These are phyloP conservation scores for Deilephila elpenor DNA, from an alignment of 2,888 invertebrate species.

Conservation along the genomic window DNA sequence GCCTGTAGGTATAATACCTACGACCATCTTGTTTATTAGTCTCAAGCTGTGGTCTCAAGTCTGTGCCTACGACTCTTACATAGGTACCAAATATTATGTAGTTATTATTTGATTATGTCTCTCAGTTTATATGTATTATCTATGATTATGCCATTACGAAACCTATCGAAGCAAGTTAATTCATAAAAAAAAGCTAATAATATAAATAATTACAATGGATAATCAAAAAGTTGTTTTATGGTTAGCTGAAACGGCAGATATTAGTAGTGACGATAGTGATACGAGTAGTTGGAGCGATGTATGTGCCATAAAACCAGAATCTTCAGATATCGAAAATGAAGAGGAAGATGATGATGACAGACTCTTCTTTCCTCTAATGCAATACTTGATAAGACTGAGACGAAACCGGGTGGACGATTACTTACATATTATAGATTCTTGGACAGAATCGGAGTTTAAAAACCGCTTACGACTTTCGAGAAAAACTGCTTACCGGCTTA, in stretches of 20 bases:
- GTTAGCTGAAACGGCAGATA: conserved; percentile 48
- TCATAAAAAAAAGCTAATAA: not conserved
- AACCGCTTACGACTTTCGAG: conserved; percentile 62
- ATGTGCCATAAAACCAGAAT: conserved; percentile 46
- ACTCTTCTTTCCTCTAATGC: conserved; percentile 67
- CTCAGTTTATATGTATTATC: too few relatives aligned
- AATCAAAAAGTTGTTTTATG: conserved; percentile 51
- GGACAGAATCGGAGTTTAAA: conserved; percentile 67
- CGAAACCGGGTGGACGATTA: conserved; percentile 66
- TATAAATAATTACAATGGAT: conserved; percentile 10
- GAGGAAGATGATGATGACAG: conserved; percentile 54
- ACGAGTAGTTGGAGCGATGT: conserved; percentile 63
- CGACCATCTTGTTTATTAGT: too few relatives aligned
- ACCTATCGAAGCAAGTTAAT: too few relatives aligned
- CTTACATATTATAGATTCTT: conserved; percentile 66
- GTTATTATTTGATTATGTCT: too few relatives aligned
- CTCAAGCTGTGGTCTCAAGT: too few relatives aligned
- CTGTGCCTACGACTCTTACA: too few relatives aligned
- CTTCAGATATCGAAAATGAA: conserved; percentile 54
- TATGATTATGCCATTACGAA: too few relatives aligned
- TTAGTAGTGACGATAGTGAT: conserved; percentile 58
- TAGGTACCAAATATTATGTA: too few relatives aligned
- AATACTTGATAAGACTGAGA: conserved; percentile 59
- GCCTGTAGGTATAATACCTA: too few relatives aligned
- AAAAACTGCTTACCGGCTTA: conserved; percentile 58